Evolutionary conservation across 2,113 vertebrate species (phyloP).

Genomic region (Vanacampus margaritifer): DNA sequence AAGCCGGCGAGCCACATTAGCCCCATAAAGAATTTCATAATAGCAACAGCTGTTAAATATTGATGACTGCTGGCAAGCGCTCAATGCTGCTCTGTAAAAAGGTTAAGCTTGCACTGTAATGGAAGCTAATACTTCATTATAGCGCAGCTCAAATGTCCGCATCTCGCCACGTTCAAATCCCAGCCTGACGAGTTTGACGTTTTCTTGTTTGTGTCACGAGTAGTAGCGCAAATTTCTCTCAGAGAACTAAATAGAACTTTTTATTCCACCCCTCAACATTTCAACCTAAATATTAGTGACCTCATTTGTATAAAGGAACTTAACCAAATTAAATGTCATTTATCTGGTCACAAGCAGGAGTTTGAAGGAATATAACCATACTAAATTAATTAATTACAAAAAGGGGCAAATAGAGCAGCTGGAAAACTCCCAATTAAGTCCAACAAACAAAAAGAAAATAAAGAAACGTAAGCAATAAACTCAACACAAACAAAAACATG

Average conservation of each 20-base stretch:
- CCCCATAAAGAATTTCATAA: slow-evolving; percentile 93
- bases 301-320: not conserved
- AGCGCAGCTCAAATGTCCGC: slow-evolving; percentile 80
- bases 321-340: no score
- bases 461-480: no score
- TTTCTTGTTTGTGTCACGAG: slow-evolving; percentile 55
- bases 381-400: no score
- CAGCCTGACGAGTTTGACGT: slow-evolving; percentile 29
- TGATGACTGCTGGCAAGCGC: slow-evolving; percentile 88
- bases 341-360: no score
- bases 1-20: slow-evolving; percentile 84
- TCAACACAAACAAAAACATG: no score
- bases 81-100: slow-evolving; percentile 79
- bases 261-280: not conserved
- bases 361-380: no score
- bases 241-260: not conserved
- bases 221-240: not conserved
- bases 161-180: slow-evolving; percentile 49
- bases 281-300: not conserved
- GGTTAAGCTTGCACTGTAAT: slow-evolving; percentile 85
- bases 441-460: no score
- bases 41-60: slow-evolving; percentile 98
- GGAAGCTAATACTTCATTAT: slow-evolving; percentile 89
- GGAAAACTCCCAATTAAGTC: no score
- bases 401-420: no score